Evolutionary conservation across 2,113 vertebrate species (phyloP).

Genomic region (Hypanus sabinus): DNA sequence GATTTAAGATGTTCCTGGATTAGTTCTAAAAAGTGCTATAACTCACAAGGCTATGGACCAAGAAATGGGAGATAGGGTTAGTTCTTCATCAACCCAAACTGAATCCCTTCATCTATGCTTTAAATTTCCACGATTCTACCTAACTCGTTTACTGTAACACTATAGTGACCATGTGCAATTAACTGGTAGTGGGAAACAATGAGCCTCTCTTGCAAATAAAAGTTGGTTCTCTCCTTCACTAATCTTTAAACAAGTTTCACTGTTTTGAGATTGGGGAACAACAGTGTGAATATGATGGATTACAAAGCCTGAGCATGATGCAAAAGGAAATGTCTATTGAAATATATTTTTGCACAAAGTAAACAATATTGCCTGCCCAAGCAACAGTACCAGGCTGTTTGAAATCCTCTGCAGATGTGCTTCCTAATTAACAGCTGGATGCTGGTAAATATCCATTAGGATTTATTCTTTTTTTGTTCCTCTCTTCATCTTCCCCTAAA

Average conservation of each 20-base stretch:
- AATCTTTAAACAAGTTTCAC: background rate
- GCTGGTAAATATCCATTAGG: background rate
- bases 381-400: background rate
- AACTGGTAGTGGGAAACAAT: too few species aligned
- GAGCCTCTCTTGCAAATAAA: background rate
- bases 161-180: too few species aligned
- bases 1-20: too few species aligned
- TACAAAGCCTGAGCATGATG: background rate
- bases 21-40: too few species aligned
- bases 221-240: background rate
- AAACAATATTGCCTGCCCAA: background rate
- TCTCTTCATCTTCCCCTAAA: background rate
- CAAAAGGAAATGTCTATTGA: background rate
- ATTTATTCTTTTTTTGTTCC: background rate
- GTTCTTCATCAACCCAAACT: too few species aligned
- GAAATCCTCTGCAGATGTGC: background rate
- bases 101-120: too few species aligned
- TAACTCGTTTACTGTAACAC: too few species aligned
- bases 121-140: too few species aligned
- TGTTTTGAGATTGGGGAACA: background rate
- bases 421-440: background rate
- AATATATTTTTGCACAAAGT: background rate
- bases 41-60: too few species aligned
- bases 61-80: too few species aligned
- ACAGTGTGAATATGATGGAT: background rate